These are phyloP conservation scores for Cebus imitator DNA, from an alignment of 2,113 vertebrate genomes.

Conservation along the genomic window DNA sequence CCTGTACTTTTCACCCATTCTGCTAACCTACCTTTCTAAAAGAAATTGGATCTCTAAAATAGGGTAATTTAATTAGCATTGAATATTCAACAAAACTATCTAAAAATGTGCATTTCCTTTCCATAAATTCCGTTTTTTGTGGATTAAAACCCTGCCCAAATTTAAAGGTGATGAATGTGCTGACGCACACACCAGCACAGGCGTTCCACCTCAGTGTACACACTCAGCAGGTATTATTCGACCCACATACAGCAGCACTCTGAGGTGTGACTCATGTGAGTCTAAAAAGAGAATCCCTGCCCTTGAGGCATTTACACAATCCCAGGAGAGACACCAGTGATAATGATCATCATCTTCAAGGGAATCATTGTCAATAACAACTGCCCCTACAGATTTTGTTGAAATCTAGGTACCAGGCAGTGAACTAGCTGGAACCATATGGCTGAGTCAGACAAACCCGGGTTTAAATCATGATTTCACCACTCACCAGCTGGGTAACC, in stretches of 20 bases:
- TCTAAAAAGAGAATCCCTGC: neutral
- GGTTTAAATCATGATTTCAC: neutral
- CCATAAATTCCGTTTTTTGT: neutral
- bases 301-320: neutral
- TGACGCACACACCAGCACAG: neutral
- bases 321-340: neutral
- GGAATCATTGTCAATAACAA: neutral
- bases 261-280: neutral
- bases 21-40: neutral
- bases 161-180: neutral
- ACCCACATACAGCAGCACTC: neutral
- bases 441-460: neutral
- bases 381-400: neutral
- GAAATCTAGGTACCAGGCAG: neutral
- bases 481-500: neutral
- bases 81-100: neutral
- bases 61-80: neutral
- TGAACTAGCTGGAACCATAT: neutral
- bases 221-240: rapidly evolving
- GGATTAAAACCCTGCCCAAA: neutral
- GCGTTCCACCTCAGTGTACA: neutral
- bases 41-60: neutral
- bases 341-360: neutral
- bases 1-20: neutral
- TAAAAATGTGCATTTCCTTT: constrained; percentile 16